A percentile compares a stretch with the other conserved stretches of the same genome.
Evolutionary conservation across 2,797 vertebrate species (phyloP).

Genomic region (Fundulus diaphanus): DNA sequence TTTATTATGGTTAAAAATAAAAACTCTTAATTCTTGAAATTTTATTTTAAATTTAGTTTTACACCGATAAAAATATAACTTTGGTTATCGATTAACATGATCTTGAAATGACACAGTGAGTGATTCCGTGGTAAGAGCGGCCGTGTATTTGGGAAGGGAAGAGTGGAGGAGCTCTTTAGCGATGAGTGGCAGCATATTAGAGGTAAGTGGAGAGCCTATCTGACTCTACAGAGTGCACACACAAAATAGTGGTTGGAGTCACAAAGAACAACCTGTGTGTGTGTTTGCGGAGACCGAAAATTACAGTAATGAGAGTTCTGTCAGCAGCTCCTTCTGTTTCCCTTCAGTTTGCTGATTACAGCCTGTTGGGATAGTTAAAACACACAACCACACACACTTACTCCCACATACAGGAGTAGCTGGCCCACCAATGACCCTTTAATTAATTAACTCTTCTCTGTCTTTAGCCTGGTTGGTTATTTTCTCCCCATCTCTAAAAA

Average conservation of each 20-base stretch:
- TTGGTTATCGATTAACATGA: not conserved
- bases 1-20: too few relatives aligned
- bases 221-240: conserved; percentile 49
- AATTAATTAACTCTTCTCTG: conserved; percentile 68
- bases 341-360: conserved; percentile 76
- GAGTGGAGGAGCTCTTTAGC: conserved; percentile 56
- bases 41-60: not conserved
- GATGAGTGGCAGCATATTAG: conserved; percentile 62
- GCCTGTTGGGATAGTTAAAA: conserved; percentile 61
- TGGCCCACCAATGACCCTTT: conserved; percentile 58
- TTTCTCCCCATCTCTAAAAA: conserved; percentile 25
- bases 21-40: too few relatives aligned
- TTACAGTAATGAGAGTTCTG: conserved; percentile 81
- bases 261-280: conserved; percentile 29
- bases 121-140: conserved; percentile 5
- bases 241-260: conserved; percentile 16
- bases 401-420: conserved; percentile 13
- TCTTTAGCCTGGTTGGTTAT: conserved; percentile 51
- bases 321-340: conserved; percentile 73
- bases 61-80: not conserved
- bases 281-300: conserved; percentile 55
- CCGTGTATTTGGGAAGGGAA: conserved; percentile 40
- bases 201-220: conserved; percentile 53
- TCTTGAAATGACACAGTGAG: conserved; percentile 1
- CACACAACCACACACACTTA: conserved; percentile 19